phyloP scores from a whole-genome alignment of 2,888 invertebrate genomes.

The Isotomurus palustris region DNA sequence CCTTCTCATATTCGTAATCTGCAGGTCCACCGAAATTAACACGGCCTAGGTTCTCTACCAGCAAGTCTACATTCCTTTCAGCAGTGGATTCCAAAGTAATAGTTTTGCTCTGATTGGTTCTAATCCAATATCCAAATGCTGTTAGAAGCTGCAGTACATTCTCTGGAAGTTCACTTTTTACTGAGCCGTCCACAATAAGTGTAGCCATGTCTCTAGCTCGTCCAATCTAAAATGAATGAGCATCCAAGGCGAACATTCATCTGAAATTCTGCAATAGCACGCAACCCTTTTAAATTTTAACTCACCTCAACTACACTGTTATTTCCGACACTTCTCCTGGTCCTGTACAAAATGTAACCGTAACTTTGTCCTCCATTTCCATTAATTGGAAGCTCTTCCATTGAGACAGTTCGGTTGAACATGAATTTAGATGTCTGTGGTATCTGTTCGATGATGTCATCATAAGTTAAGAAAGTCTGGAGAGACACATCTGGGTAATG shows the following conservation, averaged over 20 bases:
- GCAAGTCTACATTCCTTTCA: conserved; percentile 33
- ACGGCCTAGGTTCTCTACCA: conserved; percentile 54
- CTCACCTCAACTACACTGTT: conserved; percentile 13
- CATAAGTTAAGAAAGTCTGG: conserved; percentile 34
- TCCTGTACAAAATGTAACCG: conserved; percentile 57
- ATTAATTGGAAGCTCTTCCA: conserved; percentile 50
- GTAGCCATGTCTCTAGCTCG: conserved; percentile 54
- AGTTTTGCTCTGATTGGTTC: neutral
- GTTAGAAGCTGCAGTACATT: neutral
- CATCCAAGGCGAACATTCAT: too few species aligned
- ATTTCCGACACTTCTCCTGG: conserved; percentile 33
- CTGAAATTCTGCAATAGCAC: too few species aligned
- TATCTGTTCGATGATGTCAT: conserved; percentile 43
- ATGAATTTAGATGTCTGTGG: neutral
- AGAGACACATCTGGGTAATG: conserved; percentile 48
- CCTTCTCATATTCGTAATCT: conserved; percentile 47
- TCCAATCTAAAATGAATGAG: conserved; percentile 44
- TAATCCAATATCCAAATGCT: conserved; percentile 18
- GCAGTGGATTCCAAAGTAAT: neutral
- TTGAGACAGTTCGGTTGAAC: conserved; percentile 44
- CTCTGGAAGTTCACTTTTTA: conserved; percentile 42
- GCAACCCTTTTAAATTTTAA: conserved; percentile 7
- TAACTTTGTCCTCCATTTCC: conserved; percentile 56
- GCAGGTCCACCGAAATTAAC: conserved; percentile 49
- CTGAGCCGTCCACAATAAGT: conserved; percentile 52